Conservation (phyloP, 2,888 invertebrate species). For the Congeria kusceri region DNA sequence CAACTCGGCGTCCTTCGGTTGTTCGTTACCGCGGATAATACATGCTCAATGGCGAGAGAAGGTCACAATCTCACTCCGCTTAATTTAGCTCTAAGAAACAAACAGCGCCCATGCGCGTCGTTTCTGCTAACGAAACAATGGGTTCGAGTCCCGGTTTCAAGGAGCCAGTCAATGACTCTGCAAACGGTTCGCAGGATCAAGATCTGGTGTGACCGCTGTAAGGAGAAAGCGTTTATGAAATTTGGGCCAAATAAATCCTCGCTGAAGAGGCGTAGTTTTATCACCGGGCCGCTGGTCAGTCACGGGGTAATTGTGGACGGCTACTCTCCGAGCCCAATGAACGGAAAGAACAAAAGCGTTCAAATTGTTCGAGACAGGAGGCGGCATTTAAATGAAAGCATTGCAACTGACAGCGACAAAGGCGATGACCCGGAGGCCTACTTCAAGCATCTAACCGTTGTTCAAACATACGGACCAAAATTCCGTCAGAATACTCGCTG, state of each 20-base stretch:
- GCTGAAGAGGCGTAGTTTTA: constrained; percentile 69
- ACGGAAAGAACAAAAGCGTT: constrained; percentile 71
- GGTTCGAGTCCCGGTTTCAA: constrained; percentile 81
- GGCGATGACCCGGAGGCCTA: constrained; percentile 78
- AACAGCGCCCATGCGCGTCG: constrained; percentile 82
- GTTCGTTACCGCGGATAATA: constrained; percentile 82
- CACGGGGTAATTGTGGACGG: constrained; percentile 81
- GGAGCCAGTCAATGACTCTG: constrained; percentile 77
- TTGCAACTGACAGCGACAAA: constrained; percentile 54
- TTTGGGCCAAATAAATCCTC: constrained; percentile 81
- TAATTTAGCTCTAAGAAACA: constrained; percentile 81
- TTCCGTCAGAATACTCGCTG: constrained; percentile 70
- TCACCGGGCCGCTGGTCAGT: constrained; percentile 76
- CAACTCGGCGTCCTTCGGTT: constrained; percentile 82
- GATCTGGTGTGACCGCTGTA: constrained; percentile 82
- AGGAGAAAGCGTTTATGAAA: constrained; percentile 78
- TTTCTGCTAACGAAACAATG: constrained; percentile 84
- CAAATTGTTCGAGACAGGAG: constrained; percentile 53
- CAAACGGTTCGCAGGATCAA: constrained; percentile 80
- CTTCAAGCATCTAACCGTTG: constrained; percentile 74
- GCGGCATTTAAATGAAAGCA: constrained; percentile 57
- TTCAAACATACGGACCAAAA: constrained; percentile 67
- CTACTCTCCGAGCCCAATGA: constrained; percentile 79
- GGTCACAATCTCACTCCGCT: constrained; percentile 82
- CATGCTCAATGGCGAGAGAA: constrained; percentile 81